phyloP scores from a whole-genome alignment of 2,888 invertebrate genomes.

The Tetanocera ferruginea region DNA sequence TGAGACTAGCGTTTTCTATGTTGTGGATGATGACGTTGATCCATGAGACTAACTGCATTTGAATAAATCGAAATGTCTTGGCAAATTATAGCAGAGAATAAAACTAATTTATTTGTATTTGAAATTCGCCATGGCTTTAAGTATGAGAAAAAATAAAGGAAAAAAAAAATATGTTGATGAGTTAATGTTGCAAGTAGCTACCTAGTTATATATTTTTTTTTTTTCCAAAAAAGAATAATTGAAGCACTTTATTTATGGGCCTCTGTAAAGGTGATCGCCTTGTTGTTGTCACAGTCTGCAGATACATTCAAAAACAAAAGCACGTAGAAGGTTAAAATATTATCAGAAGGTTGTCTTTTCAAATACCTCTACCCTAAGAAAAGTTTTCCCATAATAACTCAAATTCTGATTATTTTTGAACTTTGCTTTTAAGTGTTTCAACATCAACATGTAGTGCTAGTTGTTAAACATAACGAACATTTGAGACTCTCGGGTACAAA shows the following conservation, averaged over 20 bases:
- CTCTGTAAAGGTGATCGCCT: no score
- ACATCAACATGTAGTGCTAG: neutral
- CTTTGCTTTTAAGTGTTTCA: neutral
- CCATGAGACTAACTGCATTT: neutral
- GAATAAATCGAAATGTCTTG: slow-evolving; percentile 1
- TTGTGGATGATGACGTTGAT: neutral
- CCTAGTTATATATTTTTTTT: no score
- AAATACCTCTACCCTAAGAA: no score
- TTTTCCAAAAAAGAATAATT: no score
- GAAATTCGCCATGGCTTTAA: neutral
- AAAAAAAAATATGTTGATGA: neutral
- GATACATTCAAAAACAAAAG: no score
- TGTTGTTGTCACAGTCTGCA: no score
- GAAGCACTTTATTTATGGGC: no score
- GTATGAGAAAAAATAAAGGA: neutral
- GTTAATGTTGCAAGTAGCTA: neutral
- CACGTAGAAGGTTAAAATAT: no score
- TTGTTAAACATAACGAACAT: neutral
- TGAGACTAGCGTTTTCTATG: slow-evolving; percentile 3
- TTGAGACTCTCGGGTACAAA: neutral
- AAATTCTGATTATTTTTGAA: no score
- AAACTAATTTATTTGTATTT: neutral
- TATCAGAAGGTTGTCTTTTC: no score
- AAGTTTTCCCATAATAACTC: no score
- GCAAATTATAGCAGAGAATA: neutral